These are phyloP conservation scores for Diacarnus erythraeanus DNA, from an alignment of 37 sponge, comb jelly and placozoan genomes.

Conservation along the genomic window DNA sequence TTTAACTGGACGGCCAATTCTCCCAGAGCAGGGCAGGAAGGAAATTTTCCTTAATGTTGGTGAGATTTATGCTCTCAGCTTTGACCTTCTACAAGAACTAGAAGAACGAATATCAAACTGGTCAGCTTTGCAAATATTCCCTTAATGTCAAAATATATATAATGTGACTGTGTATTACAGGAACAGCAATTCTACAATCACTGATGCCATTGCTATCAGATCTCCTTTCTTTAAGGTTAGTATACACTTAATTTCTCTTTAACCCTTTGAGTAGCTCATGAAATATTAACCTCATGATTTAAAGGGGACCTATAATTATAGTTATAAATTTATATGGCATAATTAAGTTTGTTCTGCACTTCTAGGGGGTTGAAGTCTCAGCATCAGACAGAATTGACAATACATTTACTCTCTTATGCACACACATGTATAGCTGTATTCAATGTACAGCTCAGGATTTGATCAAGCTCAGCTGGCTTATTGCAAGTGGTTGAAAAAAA, in stretches of 20 bases:
- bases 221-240: constrained; percentile 77
- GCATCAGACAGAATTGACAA: too few relatives aligned
- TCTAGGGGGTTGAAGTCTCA: too few relatives aligned
- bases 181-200: constrained; percentile 50
- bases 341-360: too few relatives aligned
- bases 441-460: constrained; percentile 56
- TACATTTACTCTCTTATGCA: not conserved
- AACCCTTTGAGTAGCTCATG: constrained; percentile 18
- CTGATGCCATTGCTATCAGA: constrained; percentile 52
- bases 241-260: not conserved
- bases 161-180: constrained; percentile 10
- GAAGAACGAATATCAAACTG: constrained; percentile 60
- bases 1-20: constrained; percentile 33
- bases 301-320: too few relatives aligned
- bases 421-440: constrained; percentile 52
- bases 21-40: constrained; percentile 60
- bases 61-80: constrained; percentile 62
- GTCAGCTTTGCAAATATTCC: constrained; percentile 4
- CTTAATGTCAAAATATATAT: not conserved
- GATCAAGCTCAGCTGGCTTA: constrained; percentile 54
- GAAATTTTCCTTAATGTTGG: constrained; percentile 62
- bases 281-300: too few relatives aligned
- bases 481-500: constrained; percentile 47
- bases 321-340: too few relatives aligned
- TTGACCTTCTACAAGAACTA: constrained; percentile 62